Conservation (phyloP, 2,113 vertebrate genomes). For the Eulemur rufifrons region DNA sequence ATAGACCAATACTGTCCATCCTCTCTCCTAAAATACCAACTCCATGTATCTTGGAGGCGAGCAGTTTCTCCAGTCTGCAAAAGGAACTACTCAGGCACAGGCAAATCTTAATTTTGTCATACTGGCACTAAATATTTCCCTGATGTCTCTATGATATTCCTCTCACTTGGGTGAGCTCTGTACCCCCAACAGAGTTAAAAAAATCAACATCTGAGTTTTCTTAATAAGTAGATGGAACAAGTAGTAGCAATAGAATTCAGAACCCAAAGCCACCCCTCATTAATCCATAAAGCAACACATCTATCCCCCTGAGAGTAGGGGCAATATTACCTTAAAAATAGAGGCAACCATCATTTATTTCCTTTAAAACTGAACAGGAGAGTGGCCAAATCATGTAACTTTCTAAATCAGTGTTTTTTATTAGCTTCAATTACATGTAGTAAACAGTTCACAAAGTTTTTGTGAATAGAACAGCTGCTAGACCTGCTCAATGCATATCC, state of each 20-base stretch:
- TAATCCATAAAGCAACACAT: slow-evolving; percentile 20
- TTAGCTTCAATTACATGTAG: slow-evolving; percentile 19
- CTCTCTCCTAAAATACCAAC: not conserved
- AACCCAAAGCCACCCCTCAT: not conserved
- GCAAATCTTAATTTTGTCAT: not conserved
- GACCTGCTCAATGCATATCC: slow-evolving; percentile 42
- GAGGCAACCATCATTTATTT: not conserved
- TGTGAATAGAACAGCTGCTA: slow-evolving; percentile 18
- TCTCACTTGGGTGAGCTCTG: not conserved
- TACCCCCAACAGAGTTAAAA: not conserved
- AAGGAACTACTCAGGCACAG: not conserved
- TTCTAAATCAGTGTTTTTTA: slow-evolving; percentile 25
- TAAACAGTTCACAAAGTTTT: slow-evolving; percentile 34
- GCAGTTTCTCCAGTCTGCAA: not conserved
- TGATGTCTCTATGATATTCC: not conserved
- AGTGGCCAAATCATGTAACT: not conserved
- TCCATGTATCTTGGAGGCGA: not conserved
- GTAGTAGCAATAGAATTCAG: not conserved
- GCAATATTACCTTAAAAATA: slow-evolving; percentile 32
- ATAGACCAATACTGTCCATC: not conserved
- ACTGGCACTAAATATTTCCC: not conserved
- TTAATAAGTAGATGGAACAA: not conserved
- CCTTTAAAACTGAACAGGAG: slow-evolving; percentile 42
- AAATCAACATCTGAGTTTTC: not conserved
- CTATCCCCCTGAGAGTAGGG: not conserved